A percentile compares a stretch with the other conserved stretches of the same genome.
Evolutionary conservation across 2,888 invertebrate genomes (phyloP).

Genomic region (Tineola bisselliella): DNA sequence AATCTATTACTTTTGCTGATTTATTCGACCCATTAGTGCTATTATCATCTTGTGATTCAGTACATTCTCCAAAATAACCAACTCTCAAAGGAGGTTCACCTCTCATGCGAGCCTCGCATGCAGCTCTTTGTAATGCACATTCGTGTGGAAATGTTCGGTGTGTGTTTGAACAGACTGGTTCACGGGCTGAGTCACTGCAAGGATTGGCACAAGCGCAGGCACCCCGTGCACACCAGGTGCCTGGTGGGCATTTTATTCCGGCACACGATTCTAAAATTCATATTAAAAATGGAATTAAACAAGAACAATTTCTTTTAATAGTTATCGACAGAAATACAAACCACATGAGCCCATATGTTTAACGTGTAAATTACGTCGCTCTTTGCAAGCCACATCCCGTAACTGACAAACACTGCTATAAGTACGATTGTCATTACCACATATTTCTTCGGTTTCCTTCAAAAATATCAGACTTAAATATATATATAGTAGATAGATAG

Average conservation of each 20-base stretch:
- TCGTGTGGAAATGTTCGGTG: conserved; percentile 81
- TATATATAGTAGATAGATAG: no score
- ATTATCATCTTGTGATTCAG: conserved; percentile 73
- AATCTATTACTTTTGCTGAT: conserved; percentile 34
- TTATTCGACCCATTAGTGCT: conserved; percentile 39
- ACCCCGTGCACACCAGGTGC: conserved; percentile 85
- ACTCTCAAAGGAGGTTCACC: conserved; percentile 67
- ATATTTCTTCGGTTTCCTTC: conserved; percentile 74
- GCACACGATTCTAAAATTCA: conserved; percentile 75
- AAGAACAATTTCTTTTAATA: no score
- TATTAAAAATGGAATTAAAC: conserved; percentile 26
- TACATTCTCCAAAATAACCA: conserved; percentile 80
- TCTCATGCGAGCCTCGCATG: conserved; percentile 74
- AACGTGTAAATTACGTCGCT: conserved; percentile 75
- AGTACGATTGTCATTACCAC: conserved; percentile 87
- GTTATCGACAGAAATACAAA: conserved; percentile 59
- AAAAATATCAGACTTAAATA: no score
- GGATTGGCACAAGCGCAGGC: conserved; percentile 83
- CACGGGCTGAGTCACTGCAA: conserved; percentile 73
- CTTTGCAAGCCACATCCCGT: conserved; percentile 79
- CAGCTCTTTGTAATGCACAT: conserved; percentile 81
- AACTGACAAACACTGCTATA: conserved; percentile 88
- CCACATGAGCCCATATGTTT: conserved; percentile 88
- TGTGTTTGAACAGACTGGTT: conserved; percentile 83
- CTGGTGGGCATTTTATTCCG: conserved; percentile 79